Evolutionary conservation across 2,113 vertebrate species (phyloP).

Genomic region (Ptilorrhoa leucosticta): DNA sequence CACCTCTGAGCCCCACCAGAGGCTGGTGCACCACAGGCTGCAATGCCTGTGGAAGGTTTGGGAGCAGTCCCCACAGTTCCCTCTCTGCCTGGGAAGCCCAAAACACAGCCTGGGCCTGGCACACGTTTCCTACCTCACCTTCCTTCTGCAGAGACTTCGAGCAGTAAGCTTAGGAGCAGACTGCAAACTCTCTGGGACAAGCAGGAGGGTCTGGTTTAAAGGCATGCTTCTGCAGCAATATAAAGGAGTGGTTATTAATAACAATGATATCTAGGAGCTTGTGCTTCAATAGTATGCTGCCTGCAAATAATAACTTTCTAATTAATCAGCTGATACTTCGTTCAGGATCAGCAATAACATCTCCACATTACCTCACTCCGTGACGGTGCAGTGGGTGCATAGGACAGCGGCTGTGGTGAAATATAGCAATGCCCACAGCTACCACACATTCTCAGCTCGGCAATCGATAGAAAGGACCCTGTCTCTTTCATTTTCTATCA

Average conservation of each 20-base stretch:
- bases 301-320: conserved; percentile 41
- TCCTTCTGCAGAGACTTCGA: neutral
- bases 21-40: neutral
- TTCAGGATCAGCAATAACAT: conserved; percentile 41
- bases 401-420: neutral
- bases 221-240: neutral
- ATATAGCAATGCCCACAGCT: neutral
- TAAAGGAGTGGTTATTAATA: neutral
- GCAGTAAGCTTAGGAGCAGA: neutral
- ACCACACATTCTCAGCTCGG: neutral
- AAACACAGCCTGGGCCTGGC: neutral
- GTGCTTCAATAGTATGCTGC: neutral
- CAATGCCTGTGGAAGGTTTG: neutral
- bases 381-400: neutral
- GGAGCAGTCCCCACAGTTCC: rapidly evolving
- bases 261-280: neutral
- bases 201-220: neutral
- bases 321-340: conserved; percentile 32
- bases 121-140: neutral
- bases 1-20: neutral
- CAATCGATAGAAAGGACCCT: neutral
- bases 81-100: neutral
- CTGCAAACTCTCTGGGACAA: neutral
- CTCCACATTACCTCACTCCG: neutral
- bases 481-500: neutral